Base-by-base conservation (phyloP, 1,140 invertebrate species). In the Hylyphantes graminicola region DNA sequence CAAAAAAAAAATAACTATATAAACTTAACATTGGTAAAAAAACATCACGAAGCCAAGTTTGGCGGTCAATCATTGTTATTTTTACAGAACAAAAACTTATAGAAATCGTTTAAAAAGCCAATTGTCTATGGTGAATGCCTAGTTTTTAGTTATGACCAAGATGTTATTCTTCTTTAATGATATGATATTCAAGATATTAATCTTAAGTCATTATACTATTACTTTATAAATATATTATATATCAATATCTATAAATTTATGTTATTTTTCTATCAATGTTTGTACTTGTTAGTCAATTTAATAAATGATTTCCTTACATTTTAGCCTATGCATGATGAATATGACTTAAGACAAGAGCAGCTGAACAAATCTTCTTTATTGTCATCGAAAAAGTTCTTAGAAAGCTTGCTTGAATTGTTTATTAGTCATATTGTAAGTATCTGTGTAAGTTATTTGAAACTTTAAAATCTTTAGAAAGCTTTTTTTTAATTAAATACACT, bases 341-440 rank as follows among this genome's bases (percentile, higher is more conserved):
- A 97, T 89, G 93, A 94, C 88, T 88, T 99, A 51, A 92, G 96
- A 87, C 97, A 98, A 90, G 98, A 99, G 89, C 98, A 99, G 90
- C 90, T 98, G 51, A 99, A 99, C 89, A 99, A 99, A 92, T 95
- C 95, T 85, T 97, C 96, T 81, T 92, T 99, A 85, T 91, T 99
- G 13, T 96, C 97, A 83, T 97, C 95, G 7, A 94, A 94, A 88
- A 93, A 94, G 78, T 99, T 99, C 91, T 91, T 99, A 13, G 96
- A 99, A 88, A 96, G 93, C 87, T 90, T 99, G 68, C 91, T 99
- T 15, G 95, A 98, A 87, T 97, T 98, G 94, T 98, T 98, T 94
- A 94, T 95, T n/a, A 92, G 92, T 74, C 97, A 99, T 91, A 95
- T 99, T 88, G 96, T 98, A 90, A 92, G 94, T 15, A 12, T 54